Conservation (phyloP, 2,113 vertebrate genomes). For the human (Homo sapiens) region GRCh38 chr14:26138001-26138500, state of each 20-base stretch:
- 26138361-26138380: background rate
- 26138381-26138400: background rate
- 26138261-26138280: background rate
- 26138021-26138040: background rate
- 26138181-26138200: accelerated
- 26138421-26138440: background rate
- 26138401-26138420: background rate
- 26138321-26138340: background rate
- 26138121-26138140: background rate
- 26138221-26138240: background rate
- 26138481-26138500: background rate
- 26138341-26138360: background rate
- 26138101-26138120: background rate
- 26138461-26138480: background rate
- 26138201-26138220: accelerated
- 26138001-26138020: background rate
- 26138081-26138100: background rate
- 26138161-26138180: background rate
- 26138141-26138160: background rate
- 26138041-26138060: background rate
- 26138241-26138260: background rate
- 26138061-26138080: background rate
- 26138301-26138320: background rate
- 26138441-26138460: background rate
- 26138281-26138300: background rate